Conservation (phyloP, 2,797 vertebrate species). For the Acanthis flammea region DNA sequence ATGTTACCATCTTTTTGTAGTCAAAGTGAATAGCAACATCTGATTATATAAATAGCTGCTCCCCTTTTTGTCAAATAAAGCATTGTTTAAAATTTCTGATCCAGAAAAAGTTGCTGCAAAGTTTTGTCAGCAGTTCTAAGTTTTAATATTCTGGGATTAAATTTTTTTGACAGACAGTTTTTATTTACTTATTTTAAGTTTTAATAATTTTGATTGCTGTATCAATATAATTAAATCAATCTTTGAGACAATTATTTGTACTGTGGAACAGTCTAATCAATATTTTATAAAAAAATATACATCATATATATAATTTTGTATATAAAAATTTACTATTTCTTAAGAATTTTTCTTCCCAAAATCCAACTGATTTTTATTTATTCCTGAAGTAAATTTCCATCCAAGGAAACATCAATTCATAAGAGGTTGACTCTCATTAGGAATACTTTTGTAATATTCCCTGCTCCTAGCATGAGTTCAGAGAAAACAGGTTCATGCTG, state of each 20-base stretch:
- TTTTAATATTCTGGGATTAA: neutral
- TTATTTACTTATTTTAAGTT: neutral
- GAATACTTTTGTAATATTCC: conserved; percentile 24
- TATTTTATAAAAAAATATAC: neutral
- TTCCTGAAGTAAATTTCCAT: neutral
- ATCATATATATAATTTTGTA: neutral
- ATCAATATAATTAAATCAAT: conserved; percentile 1
- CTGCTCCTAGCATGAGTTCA: neutral
- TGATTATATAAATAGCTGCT: neutral
- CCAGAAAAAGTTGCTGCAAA: neutral
- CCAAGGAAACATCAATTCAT: neutral
- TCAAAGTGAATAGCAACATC: neutral
- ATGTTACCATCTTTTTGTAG: neutral
- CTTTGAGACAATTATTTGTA: conserved; percentile 32
- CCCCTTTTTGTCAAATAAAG: neutral
- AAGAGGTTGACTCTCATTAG: neutral
- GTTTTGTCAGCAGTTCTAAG: neutral
- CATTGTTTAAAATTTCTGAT: neutral
- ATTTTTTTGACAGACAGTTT: neutral
- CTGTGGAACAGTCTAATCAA: conserved; percentile 22
- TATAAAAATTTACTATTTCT: conserved; percentile 25
- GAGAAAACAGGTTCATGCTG: neutral
- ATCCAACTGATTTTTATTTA: neutral
- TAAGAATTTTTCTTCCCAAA: conserved; percentile 24
- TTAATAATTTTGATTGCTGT: conserved; percentile 17